Base-by-base conservation (phyloP, 2,797 vertebrate genomes). In the Hafferia zeledoni region DNA sequence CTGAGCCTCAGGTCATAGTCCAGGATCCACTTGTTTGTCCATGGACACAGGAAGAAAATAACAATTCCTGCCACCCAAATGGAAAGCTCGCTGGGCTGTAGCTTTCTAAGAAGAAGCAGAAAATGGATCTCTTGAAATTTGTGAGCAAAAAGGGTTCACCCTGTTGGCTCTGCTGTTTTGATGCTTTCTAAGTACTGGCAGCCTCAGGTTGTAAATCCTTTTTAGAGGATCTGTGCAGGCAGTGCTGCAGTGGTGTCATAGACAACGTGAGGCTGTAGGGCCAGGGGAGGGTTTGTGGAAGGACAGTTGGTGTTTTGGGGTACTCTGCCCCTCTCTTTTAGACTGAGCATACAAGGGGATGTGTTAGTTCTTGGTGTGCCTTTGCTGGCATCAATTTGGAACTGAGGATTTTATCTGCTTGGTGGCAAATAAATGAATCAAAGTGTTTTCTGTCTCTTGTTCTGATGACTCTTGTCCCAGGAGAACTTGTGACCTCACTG, bases 101-200 rank as follows among this genome's bases (percentile, higher is more conserved):
- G 55, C 70, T 94, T 91, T 75, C 47, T n/a, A 76, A 88, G 75
- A 72, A 88, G 60, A 90, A 64, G 25, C 50, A 59, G 28, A 33
- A 75, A 56, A 85, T 10, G 5, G 22, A 14, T 75, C 57, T 80
- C 28, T 35, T 76, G 77, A 50, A 93, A 28, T 71, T 7, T 2
- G 3, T 44, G 64, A 87, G 67, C 49, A 57, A 56, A 87, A 47
- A 0, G 2, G 65, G 68, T 93, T 97, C 90, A 95, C 93, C 93
- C 89, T 94, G 87, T 96, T 96, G 95, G 80, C 63, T 89, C 49
- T 87, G 63, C 55, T 94, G 67, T 71, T 80, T 68, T 88, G n/a
- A 6, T 91, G 85, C 72, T 80, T 91, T 88, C 60, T 20, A 87
- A 75, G 63, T 74, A 69, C 49, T 63, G 69, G 28, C 61, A 80